A percentile compares a stretch with the other conserved stretches of the same genome.
These are phyloP conservation scores for Heterodera schachtii DNA, from an alignment of 1,140 invertebrate genomes.

Conservation along the genomic window DNA sequence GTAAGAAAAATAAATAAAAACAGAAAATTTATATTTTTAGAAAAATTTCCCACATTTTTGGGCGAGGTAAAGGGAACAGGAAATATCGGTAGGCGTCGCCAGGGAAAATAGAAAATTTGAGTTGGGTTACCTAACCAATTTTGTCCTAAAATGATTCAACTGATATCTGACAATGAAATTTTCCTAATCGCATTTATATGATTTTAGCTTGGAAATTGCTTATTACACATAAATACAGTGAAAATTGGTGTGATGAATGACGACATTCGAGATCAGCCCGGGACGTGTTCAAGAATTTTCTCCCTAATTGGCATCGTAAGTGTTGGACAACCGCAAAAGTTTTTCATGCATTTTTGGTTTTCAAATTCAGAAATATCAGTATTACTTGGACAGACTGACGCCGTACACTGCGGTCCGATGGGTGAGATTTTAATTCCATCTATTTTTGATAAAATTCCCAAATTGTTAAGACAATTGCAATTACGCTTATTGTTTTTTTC, in stretches of 20 bases:
- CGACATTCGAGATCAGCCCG: constrained; percentile 38
- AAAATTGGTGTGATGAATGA: background rate
- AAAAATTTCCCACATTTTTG: too few species aligned
- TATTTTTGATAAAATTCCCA: background rate
- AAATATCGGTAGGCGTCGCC: too few species aligned
- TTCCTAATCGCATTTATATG: too few species aligned
- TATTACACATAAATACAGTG: too few species aligned
- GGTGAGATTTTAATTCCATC: constrained; percentile 34
- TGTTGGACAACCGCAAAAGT: background rate
- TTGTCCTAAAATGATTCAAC: too few species aligned
- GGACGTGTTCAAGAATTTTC: constrained; percentile 28
- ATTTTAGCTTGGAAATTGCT: too few species aligned
- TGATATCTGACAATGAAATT: too few species aligned
- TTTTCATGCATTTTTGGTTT: background rate
- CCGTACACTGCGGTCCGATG: constrained; percentile 61
- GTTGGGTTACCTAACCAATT: too few species aligned
- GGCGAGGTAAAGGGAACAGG: too few species aligned
- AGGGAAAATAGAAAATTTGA: too few species aligned
- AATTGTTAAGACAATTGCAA: constrained; percentile 31
- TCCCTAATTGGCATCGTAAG: constrained; percentile 42
- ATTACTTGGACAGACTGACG: constrained; percentile 64
- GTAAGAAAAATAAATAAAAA: too few species aligned
- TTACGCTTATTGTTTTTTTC: constrained; percentile 42
- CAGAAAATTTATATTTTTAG: too few species aligned
- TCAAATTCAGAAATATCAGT: constrained; percentile 61